Base-by-base conservation (phyloP, 2,113 vertebrate genomes). In the Microcebus jonahi region DNA sequence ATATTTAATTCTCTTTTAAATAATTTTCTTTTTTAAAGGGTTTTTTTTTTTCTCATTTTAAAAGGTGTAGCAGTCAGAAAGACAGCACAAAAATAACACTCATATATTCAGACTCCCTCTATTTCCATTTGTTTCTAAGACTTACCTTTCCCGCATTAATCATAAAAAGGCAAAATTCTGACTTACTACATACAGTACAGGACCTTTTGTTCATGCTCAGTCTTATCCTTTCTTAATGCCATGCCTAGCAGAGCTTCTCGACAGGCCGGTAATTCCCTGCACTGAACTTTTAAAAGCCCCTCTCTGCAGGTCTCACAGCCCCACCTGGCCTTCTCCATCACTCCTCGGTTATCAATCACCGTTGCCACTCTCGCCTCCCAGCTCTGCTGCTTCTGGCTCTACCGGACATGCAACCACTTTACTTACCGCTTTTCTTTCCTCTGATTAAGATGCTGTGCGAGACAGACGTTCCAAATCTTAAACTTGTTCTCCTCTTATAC, bases 81-180 rank as follows among this genome's bases (percentile, higher is more conserved):
- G 42, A n/a, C 45, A 70, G 61, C 12, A 48, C 63, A 36, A 90
- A 82, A 82, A 88, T 36, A 61, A 80, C 27, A 83, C 9, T 80
- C 70, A 23, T 53, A 53, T n/a, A 29, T 10, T 50, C 45, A 50
- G 36, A 81, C 25, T 84, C 18, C 1, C 57, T 88, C 50, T 73
- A 42, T 83, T 61, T 90, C 63, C 18, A 75, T 83, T 48, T 42
- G 13, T 85, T 95, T 87, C 65, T 87, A 92, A 89, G 39, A 96
- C 87, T 85, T 90, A 67, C 29, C 91, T 95, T 94, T 21, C 91
- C 36, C 76, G 85, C 73, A 90, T 68, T 77, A 68, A 91, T 96
- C 88, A 84, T 34, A 48, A 87, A 92, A 90, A 90, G 94, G 61
- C 59, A 89, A 77, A 88, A 88, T 67, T 87, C 77, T 57, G 77